Base-by-base conservation (phyloP, 2,888 invertebrate genomes). In the Archips xylosteana region DNA sequence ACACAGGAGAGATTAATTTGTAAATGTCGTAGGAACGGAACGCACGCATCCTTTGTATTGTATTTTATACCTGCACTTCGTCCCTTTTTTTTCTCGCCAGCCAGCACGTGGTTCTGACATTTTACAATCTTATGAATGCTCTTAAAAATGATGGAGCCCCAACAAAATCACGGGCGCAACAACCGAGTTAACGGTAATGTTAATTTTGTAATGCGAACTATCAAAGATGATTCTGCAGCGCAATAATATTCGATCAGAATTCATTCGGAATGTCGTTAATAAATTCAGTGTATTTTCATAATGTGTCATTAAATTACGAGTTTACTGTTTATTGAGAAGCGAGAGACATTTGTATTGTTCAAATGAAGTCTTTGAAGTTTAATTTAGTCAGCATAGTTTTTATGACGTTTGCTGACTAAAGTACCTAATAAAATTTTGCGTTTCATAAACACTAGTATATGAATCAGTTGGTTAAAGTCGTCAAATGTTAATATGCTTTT, bases 31-130 rank as follows among this genome's bases (percentile, higher is more conserved):
- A 82, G 80, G 81, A 81, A 83, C 83, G 82, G 86, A 85, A 85
- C 87, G 87, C 87, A 86, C 83, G 83, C 80, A 86, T 90, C 91
- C 89, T 91, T 92, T 91, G 90, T 91, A 87, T 88, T 88, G 85
- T 85, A 77, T 84, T 88, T 86, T 90, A 88, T 94, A 94, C 94
- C 94, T 94, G 94, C 86, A 88, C 82, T 82, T 84, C 81, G 88
- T 87, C 90, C 91, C 86, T 92, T 74, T 74, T 54, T 75, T 75
- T 76, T 73, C 68, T 63, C 69, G 61, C 66, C 59, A 49, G 72
- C 61, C 74, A 72, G 57, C 66, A 67, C 64, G 73, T 71, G 68
- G 45, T 51, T 13, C 10, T 45, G 13, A 42, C 57, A 45, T 69
- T 63, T 63, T 59, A 69, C 73, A 69, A 69, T 49, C 34, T 64